A percentile compares a stretch with the other conserved stretches of the same genome.
Conservation (phyloP, 2,888 invertebrate species). For the Holacanthella duospinosa region DNA sequence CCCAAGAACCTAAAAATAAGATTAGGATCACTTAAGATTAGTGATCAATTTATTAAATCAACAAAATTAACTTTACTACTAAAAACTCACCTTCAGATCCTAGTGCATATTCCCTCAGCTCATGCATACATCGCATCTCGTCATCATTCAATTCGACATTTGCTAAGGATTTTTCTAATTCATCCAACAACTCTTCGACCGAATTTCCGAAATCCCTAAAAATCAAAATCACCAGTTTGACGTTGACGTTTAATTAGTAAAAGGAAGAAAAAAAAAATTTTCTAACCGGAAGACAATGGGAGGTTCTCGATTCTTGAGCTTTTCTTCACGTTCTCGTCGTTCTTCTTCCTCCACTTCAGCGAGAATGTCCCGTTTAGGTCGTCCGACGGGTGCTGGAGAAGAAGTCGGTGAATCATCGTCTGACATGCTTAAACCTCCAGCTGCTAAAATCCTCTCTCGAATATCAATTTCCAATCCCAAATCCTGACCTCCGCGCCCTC, state of each 20-base stretch:
- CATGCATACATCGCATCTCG: slow-evolving; percentile 65
- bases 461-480: slow-evolving; percentile 10
- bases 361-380: slow-evolving; percentile 22
- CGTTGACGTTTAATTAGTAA: too few species aligned
- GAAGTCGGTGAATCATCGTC: slow-evolving; percentile 20
- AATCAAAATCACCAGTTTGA: too few species aligned
- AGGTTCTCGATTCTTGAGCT: slow-evolving; percentile 61
- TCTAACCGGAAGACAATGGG: slow-evolving; percentile 57
- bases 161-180: slow-evolving; percentile 52
- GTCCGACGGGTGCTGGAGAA: slow-evolving; percentile 16
- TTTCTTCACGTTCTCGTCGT: slow-evolving; percentile 56
- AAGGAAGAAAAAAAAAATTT: background rate
- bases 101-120: slow-evolving; percentile 75
- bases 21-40: too few species aligned
- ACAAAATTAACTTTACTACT: too few species aligned
- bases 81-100: slow-evolving; percentile 82
- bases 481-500: slow-evolving; percentile 10
- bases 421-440: slow-evolving; percentile 9
- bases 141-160: slow-evolving; percentile 62
- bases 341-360: slow-evolving; percentile 51
- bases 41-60: too few species aligned
- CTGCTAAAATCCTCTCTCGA: slow-evolving; percentile 16
- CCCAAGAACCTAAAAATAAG: too few species aligned
- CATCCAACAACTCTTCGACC: slow-evolving; percentile 59
- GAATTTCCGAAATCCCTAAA: slow-evolving; percentile 30